Evolutionary conservation across 2,113 vertebrate genomes (phyloP).

Genomic region (Neoarius graeffei): DNA sequence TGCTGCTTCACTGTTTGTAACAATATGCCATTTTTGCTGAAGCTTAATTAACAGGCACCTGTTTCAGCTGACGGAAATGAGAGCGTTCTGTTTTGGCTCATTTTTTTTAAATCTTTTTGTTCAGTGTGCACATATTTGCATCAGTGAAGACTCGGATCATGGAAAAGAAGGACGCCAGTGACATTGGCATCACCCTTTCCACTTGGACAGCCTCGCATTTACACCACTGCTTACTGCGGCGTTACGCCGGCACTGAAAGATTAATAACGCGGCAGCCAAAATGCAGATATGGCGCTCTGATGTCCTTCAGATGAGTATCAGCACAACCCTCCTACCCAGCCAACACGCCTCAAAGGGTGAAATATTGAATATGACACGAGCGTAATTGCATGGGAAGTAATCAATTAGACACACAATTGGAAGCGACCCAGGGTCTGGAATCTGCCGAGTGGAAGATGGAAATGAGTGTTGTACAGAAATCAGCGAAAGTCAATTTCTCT

Average conservation of each 20-base stretch:
- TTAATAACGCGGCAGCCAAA: constrained; percentile 43
- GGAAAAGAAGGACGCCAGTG: background rate
- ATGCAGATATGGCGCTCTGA: constrained; percentile 48
- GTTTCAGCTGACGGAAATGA: background rate
- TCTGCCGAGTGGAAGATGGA: constrained; percentile 65
- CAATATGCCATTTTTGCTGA: background rate
- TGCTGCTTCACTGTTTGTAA: constrained; percentile 7
- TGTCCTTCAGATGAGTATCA: constrained; percentile 65
- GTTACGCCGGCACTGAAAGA: constrained; percentile 43
- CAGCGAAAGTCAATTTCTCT: constrained; percentile 63
- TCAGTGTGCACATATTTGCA: too few relatives aligned
- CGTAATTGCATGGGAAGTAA: constrained; percentile 79
- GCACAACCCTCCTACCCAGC: constrained; percentile 1
- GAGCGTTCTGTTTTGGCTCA: background rate
- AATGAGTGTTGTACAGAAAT: constrained; percentile 60
- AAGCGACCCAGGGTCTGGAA: constrained; percentile 72
- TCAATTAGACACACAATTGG: constrained; percentile 79
- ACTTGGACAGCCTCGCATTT: constrained; percentile 19
- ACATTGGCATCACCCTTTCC: constrained; percentile 36
- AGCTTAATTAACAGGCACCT: constrained; percentile 36
- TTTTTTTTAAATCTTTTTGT: too few relatives aligned
- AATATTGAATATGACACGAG: constrained; percentile 78
- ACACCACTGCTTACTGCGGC: constrained; percentile 46
- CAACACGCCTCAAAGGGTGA: constrained; percentile 66
- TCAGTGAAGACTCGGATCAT: too few relatives aligned